Conservation (phyloP, 2,888 invertebrate genomes). For the Drosophila pegasa region DNA sequence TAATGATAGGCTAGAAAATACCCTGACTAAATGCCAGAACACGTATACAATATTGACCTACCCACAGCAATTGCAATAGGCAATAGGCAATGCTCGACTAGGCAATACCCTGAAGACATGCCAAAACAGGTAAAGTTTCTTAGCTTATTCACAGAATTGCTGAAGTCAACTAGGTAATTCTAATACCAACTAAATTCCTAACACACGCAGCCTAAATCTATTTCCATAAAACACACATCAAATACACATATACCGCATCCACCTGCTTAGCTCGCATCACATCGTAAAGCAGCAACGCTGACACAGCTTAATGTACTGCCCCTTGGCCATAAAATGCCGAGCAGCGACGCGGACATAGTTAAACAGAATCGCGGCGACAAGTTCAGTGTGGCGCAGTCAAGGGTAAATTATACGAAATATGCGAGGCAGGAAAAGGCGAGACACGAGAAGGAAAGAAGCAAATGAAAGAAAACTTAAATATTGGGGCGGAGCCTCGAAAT, state of each 20-base stretch:
- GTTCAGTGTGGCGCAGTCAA: conserved; percentile 34
- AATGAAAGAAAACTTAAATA: background rate
- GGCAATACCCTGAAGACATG: too few species aligned
- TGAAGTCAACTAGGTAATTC: too few species aligned
- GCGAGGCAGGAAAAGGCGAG: conserved; percentile 28
- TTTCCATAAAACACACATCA: background rate
- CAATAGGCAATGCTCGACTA: too few species aligned
- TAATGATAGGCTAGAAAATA: too few species aligned
- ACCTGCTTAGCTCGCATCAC: background rate
- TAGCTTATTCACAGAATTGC: too few species aligned
- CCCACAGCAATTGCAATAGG: too few species aligned
- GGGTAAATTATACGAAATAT: conserved; percentile 47
- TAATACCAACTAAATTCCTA: background rate
- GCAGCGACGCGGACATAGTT: background rate
- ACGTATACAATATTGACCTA: too few species aligned
- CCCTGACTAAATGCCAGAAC: too few species aligned
- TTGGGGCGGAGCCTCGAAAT: conserved; percentile 49
- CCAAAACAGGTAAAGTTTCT: too few species aligned
- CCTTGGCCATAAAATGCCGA: conserved; percentile 5
- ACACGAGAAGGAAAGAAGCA: background rate
- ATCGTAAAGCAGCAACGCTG: background rate
- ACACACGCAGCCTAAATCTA: background rate
- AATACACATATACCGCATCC: background rate
- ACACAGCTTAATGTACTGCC: background rate
- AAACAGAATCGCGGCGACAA: conserved; percentile 39